Conservation (phyloP, 2,797 vertebrate species). For the Coregonus suidteri region DNA sequence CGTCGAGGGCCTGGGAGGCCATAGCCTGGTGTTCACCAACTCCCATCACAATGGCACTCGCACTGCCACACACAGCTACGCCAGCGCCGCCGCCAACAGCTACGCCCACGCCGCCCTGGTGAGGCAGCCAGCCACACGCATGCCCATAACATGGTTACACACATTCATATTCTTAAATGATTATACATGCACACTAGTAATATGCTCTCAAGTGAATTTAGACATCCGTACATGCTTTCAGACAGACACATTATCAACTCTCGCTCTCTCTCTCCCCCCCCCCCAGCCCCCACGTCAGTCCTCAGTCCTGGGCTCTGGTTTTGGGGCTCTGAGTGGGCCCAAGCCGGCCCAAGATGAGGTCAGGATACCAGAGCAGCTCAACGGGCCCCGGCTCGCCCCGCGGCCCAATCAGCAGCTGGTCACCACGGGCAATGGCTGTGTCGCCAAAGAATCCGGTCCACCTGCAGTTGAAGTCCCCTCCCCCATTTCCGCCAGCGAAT, state of each 20-base stretch:
- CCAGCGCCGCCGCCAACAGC: slow-evolving; percentile 82
- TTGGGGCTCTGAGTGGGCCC: slow-evolving; percentile 82
- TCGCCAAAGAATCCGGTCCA: slow-evolving; percentile 66
- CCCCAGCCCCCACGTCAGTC: slow-evolving; percentile 66
- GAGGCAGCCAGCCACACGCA: slow-evolving; percentile 12
- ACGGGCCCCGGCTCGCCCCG: slow-evolving; percentile 78
- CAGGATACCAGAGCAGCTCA: slow-evolving; percentile 85
- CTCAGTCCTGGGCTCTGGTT: slow-evolving; percentile 85
- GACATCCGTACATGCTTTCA: neutral
- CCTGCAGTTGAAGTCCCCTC: slow-evolving; percentile 54
- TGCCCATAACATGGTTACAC: neutral
- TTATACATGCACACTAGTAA: neutral
- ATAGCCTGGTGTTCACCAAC: slow-evolving; percentile 96
- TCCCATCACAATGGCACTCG: slow-evolving; percentile 84
- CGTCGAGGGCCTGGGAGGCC: slow-evolving; percentile 80
- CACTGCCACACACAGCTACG: slow-evolving; percentile 84
- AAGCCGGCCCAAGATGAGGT: slow-evolving; percentile 78
- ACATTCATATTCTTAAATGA: neutral
- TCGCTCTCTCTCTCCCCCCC: neutral
- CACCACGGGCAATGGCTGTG: slow-evolving; percentile 52
- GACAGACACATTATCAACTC: neutral
- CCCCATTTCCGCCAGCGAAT: slow-evolving; percentile 72
- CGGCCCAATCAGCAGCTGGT: slow-evolving; percentile 71
- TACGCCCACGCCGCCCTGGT: slow-evolving; percentile 78
- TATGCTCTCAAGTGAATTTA: neutral